These are phyloP conservation scores for Cossypha niveicapilla DNA, from an alignment of 2,797 vertebrate genomes.

Conservation along the genomic window DNA sequence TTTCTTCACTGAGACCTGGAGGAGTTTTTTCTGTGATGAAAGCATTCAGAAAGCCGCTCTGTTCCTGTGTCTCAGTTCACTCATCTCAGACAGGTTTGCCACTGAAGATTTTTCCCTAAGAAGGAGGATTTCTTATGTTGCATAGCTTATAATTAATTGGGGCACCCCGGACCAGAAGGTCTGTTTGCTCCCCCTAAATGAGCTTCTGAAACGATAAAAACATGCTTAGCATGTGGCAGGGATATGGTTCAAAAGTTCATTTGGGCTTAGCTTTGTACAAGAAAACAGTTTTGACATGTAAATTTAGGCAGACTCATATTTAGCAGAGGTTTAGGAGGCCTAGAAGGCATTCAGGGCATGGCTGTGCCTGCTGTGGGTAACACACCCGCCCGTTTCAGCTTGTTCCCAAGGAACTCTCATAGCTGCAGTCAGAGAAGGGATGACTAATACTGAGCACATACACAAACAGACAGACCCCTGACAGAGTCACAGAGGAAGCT, in stretches of 20 bases:
- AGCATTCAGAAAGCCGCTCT: background rate
- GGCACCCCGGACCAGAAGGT: conserved; percentile 25
- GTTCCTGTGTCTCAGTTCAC: background rate
- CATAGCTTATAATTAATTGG: background rate
- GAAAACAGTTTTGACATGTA: background rate
- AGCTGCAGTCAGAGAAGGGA: background rate
- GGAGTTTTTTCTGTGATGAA: background rate
- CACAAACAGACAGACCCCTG: background rate
- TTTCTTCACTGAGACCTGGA: background rate
- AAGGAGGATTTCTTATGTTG: background rate
- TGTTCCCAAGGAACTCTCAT: background rate
- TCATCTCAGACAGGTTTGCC: background rate
- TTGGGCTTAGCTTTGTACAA: background rate
- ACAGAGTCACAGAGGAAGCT: background rate
- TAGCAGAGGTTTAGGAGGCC: background rate
- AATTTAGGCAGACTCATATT: background rate
- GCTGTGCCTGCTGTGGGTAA: background rate
- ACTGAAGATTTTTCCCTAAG: background rate
- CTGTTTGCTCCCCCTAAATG: background rate
- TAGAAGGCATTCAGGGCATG: background rate
- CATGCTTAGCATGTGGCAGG: background rate
- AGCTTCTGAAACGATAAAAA: background rate
- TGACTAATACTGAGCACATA: background rate
- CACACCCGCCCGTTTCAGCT: background rate
- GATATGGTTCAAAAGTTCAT: conserved; percentile 31